phyloP scores from a whole-genome alignment of 2,113 vertebrate species.

The Hypanus sabinus region DNA sequence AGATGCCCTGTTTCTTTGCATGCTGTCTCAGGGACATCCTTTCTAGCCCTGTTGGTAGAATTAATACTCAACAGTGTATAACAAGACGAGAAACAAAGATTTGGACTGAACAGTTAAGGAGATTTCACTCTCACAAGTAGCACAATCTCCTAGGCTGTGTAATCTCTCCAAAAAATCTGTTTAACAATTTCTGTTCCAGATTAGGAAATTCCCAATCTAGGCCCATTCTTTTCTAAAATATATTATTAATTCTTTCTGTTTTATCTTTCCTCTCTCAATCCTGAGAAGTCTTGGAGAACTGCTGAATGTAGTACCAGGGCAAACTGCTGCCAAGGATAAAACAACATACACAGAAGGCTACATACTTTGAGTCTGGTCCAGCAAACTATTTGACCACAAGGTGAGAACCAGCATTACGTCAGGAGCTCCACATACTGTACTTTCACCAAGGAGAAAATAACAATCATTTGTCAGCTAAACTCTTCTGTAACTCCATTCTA shows the following conservation, averaged over 20 bases:
- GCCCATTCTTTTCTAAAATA: background rate
- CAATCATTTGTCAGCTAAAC: background rate
- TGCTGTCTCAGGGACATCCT: background rate
- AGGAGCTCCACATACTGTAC: background rate
- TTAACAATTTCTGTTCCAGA: background rate
- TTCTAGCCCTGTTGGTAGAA: background rate
- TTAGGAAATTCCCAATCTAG: background rate
- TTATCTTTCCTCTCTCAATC: background rate
- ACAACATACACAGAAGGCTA: background rate
- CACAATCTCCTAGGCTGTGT: background rate
- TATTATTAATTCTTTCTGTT: background rate
- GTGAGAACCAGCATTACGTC: background rate
- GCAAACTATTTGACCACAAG: background rate
- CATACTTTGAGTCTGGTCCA: background rate
- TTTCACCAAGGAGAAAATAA: no score
- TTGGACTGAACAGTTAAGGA: background rate
- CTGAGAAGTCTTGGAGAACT: background rate
- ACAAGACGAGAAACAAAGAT: background rate
- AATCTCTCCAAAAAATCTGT: background rate
- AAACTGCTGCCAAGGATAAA: background rate
- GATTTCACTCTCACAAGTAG: background rate
- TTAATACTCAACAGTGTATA: background rate
- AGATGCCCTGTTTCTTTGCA: background rate
- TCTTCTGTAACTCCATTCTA: background rate
- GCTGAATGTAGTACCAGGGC: background rate